Conservation (phyloP, 2,113 vertebrate species). For the Sigmodon hispidus region DNA sequence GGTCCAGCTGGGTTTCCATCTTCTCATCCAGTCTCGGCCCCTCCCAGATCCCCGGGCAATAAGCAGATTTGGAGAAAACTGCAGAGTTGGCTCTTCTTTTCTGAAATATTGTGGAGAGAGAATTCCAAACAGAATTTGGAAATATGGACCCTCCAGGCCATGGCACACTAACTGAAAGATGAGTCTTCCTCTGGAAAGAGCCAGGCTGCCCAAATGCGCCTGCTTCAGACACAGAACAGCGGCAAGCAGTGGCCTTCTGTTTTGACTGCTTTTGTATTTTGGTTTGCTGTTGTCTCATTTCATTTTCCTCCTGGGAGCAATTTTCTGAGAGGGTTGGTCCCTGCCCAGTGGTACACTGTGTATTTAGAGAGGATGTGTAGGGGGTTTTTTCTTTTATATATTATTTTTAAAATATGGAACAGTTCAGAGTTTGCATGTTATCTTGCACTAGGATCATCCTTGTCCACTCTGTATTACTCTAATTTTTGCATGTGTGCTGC, state of each 20-base stretch:
- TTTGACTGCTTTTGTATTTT: neutral
- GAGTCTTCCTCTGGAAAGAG: neutral
- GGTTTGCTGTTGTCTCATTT: neutral
- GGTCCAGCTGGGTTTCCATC: constrained; percentile 18
- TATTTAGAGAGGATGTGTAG: neutral
- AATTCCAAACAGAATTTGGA: neutral
- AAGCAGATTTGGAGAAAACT: constrained; percentile 24
- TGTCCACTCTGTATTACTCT: neutral
- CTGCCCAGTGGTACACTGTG: neutral
- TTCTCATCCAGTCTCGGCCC: neutral
- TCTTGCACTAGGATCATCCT: neutral
- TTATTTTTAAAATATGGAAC: neutral
- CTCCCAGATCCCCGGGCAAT: neutral
- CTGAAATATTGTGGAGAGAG: neutral
- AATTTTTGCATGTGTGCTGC: neutral
- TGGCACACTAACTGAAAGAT: neutral
- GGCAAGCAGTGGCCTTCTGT: neutral
- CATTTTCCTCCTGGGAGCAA: constrained; percentile 34
- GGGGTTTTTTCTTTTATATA: too few relatives aligned
- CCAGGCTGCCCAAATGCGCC: neutral
- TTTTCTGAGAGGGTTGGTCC: neutral
- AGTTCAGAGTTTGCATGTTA: neutral
- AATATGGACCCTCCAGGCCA: neutral
- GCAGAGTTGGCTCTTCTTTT: constrained; percentile 39
- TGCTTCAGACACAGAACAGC: neutral